A percentile compares a stretch with the other conserved stretches of the same genome.
Evolutionary conservation across 2,113 vertebrate genomes (phyloP).

Genomic region (Rafetus swinhoei): DNA sequence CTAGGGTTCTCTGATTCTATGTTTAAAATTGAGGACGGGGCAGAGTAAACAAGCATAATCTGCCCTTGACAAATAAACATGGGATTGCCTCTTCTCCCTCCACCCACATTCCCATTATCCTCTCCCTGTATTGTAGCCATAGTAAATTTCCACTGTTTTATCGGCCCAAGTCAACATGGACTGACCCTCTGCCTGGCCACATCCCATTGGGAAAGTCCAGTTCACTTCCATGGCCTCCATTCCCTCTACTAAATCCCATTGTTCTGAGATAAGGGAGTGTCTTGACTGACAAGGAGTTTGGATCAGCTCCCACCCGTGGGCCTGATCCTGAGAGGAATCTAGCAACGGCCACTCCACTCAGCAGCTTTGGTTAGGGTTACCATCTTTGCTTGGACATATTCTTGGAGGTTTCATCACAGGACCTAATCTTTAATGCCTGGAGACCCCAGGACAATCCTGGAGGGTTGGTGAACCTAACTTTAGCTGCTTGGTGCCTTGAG

Average conservation of each 20-base stretch:
- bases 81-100: not conserved
- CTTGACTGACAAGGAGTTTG: not conserved
- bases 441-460: not conserved
- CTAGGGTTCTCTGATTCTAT: too few species aligned
- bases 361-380: not conserved
- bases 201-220: accelerated
- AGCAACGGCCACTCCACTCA: not conserved
- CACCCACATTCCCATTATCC: too few species aligned
- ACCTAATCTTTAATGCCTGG: too few species aligned
- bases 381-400: too few species aligned
- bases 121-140: not conserved
- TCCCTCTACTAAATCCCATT: not conserved
- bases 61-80: not conserved
- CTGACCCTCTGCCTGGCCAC: not conserved
- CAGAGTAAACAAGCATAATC: accelerated
- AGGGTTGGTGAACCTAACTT: not conserved
- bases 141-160: accelerated
- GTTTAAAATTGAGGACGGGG: not conserved
- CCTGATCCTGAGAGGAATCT: not conserved
- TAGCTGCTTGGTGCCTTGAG: not conserved
- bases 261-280: not conserved
- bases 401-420: too few species aligned
- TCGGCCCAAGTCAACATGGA: accelerated
- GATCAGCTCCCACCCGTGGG: not conserved
- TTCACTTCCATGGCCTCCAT: not conserved